Base-by-base conservation (phyloP, 1,140 invertebrate species). In the Pachyrhynchus sulphureomaculatus region DNA sequence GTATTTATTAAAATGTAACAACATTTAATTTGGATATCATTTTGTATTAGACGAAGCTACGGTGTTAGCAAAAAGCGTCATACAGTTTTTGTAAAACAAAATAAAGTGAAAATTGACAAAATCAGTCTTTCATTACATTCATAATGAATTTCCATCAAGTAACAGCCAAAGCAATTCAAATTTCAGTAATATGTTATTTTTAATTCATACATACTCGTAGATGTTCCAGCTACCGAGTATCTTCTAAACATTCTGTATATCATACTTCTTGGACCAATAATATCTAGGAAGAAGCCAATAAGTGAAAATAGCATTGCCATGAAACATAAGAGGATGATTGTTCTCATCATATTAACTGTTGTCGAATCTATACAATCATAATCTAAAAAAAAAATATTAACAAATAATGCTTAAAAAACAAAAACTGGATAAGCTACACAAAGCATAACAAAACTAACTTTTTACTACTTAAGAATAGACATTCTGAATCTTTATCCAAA, bases 271-370 rank as follows among this genome's bases (percentile, higher is more conserved):
- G 72, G 68, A 49, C 67, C 69, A 51, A 71, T 48, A 47, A 76
- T 69, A 53, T 76, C 72, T 29, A 75, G 45, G 41, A 74, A 72
- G 44, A 75, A 76, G 13, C 75, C 75, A 52, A 63, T 54, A 37
- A 76, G 47, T 13, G 71, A 69, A 58, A 75, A 75, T 55, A 75
- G 72, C 17, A 76, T 76, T 18, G 70, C 68, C 73, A 76, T 72
- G 45, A 76, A 75, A 39, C 68, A 72, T 15, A 73, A 61, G 36
- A 75, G 48, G 17, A 76, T 74, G n/a, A 70, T 76, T 18, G 68
- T 71, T 51, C 75, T 51, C 75, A 76, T 75, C 67, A 75, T 65
- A 65, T 75, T 75, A 10, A 76, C 71, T 37, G 74, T 70, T 21
- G 65, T 67, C 9, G 68, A 58, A 52, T 66, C 72, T 45, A 76